Base-by-base conservation (phyloP, 2,888 invertebrate species). In the Folsomia manolachei region DNA sequence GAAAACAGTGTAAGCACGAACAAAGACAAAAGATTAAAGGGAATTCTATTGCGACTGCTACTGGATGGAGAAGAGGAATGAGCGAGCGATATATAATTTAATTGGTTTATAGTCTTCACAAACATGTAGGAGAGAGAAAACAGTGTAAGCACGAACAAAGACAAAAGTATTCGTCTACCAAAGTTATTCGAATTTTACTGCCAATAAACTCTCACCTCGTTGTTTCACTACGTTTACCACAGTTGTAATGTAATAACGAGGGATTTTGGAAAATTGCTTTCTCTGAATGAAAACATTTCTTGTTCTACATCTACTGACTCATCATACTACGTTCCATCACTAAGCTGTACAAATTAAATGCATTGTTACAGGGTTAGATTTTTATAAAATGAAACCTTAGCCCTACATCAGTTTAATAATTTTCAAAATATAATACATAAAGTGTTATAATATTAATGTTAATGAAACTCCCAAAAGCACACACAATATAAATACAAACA, bases 401-500 rank as follows among this genome's bases (percentile, higher is more conserved):
- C n/a, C n/a, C n/a, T n/a, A n/a, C n/a, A n/a, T n/a, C n/a, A n/a
- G n/a, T n/a, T n/a, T n/a, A n/a, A n/a, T n/a, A n/a, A n/a, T n/a
- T n/a, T n/a, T n/a, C n/a, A n/a, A n/a, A n/a, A n/a, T n/a, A n/a
- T n/a, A n/a, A n/a, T n/a, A n/a, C n/a, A n/a, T n/a, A n/a, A n/a
- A n/a, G n/a, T n/a, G n/a, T n/a, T n/a, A n/a, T n/a, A n/a, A n/a
- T n/a, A n/a, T n/a, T n/a, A n/a, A 63, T 27, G 24, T 2, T 60
- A 60, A 4, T 23, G 23, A 9, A 23, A 60, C 23, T 60, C 62
- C 25, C 62, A 62, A 62, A 62, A 62, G 23, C 14, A 27, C 26
- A 24, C 27, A 27, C 60, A n/a, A 25, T 18, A 72, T 56, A 71
- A 26, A 64, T 53, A 70, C 23, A 70, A 64, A 64, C 24, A 64